These are phyloP conservation scores for Zaprionus taronus DNA, from an alignment of 1,140 invertebrate species.

Conservation along the genomic window DNA sequence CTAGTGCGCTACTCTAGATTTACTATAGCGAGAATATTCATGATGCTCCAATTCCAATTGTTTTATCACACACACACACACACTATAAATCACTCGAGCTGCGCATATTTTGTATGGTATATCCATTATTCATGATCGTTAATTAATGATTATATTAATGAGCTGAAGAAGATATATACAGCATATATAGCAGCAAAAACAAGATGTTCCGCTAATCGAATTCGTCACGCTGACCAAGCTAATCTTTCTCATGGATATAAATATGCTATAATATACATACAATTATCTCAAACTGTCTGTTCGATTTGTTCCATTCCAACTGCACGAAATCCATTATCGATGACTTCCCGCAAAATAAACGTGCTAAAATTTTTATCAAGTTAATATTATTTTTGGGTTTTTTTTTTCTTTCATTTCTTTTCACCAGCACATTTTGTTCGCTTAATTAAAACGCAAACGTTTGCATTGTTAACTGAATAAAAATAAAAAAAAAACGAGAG, in stretches of 20 bases:
- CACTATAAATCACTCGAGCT: background rate
- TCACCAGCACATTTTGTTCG: constrained; percentile 20
- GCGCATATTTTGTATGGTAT: background rate
- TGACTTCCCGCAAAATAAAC: constrained; percentile 37
- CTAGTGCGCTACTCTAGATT: background rate
- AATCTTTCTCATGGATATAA: background rate
- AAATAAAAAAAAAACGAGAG: constrained; percentile 27
- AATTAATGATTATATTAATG: background rate
- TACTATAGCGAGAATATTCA: background rate
- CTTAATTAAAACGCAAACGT: constrained; percentile 64
- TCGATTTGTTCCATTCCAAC: constrained; percentile 25
- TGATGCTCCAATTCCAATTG: background rate
- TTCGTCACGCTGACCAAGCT: constrained; percentile 1
- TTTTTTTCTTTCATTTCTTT: background rate
- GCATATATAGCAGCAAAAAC: background rate
- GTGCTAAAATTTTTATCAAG: constrained; percentile 53
- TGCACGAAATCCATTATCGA: constrained; percentile 44
- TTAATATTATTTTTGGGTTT: constrained; percentile 38
- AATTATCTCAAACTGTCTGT: constrained; percentile 35
- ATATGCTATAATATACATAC: constrained; percentile 1
- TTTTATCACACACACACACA: background rate
- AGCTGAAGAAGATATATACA: background rate
- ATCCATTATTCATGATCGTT: constrained; percentile 6
- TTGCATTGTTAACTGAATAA: constrained; percentile 49
- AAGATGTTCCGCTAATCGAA: constrained; percentile 1